Conservation (phyloP, 2,113 vertebrate species). For the Macquaria ambigua region DNA sequence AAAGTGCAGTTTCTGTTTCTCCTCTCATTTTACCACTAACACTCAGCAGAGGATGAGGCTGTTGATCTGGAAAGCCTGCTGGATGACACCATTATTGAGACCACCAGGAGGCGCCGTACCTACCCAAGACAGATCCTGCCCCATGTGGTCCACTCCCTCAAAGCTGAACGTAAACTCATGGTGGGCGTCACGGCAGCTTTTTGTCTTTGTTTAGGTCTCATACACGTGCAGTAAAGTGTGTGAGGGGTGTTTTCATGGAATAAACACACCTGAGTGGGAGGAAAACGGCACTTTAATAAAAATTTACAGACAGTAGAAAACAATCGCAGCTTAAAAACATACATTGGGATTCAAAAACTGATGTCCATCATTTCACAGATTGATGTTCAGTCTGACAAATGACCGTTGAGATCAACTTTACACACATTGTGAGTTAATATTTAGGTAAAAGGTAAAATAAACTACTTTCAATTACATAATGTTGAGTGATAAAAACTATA, state of each 20-base stretch:
- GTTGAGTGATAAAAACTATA: neutral
- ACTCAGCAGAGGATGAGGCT: conserved; percentile 67
- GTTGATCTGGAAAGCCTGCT: conserved; percentile 88
- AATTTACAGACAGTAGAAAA: neutral
- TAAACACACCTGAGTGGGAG: neutral
- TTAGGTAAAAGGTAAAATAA: no score
- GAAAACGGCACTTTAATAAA: neutral
- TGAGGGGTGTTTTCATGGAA: neutral
- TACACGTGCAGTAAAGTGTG: neutral
- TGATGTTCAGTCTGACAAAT: neutral
- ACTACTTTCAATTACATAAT: no score
- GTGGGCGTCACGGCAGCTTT: conserved; percentile 77
- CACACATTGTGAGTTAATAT: neutral
- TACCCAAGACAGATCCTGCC: conserved; percentile 89
- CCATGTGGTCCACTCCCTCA: conserved; percentile 86
- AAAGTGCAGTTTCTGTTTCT: neutral
- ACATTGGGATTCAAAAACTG: no score
- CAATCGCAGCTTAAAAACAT: no score
- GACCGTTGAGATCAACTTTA: neutral
- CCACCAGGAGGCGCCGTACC: conserved; percentile 86
- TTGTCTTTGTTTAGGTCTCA: neutral
- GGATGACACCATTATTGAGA: conserved; percentile 91
- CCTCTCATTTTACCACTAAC: neutral
- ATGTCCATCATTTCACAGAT: neutral
- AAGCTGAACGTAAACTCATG: conserved; percentile 90